A percentile compares a stretch with the other conserved stretches of the same genome.
These are phyloP conservation scores for Rhorus exstirpatorius DNA, from an alignment of 2,888 invertebrate species.

Conservation along the genomic window DNA sequence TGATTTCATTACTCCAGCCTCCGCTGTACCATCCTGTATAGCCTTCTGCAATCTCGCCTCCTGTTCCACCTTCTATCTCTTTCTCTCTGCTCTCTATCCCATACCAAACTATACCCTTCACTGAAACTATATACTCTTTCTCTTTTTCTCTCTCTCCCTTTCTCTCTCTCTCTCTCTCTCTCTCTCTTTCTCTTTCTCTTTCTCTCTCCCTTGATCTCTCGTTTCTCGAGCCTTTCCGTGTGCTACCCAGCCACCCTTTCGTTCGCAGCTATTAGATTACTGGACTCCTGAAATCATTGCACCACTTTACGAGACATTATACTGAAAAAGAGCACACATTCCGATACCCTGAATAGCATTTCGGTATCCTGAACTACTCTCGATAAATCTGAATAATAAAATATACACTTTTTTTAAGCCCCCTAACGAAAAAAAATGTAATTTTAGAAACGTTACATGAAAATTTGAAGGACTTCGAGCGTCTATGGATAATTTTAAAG, in stretches of 20 bases:
- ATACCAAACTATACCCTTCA: conserved; percentile 10
- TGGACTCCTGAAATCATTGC: conserved; percentile 74
- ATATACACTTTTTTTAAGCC: no score
- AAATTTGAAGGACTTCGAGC: no score
- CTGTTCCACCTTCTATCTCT: conserved; percentile 44
- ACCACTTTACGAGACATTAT: conserved; percentile 46
- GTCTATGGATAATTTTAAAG: no score
- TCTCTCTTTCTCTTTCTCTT: conserved; percentile 32
- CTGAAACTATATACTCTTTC: conserved; percentile 30
- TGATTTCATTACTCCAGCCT: conserved; percentile 84
- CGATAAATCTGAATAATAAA: no score
- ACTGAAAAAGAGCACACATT: conserved; percentile 39
- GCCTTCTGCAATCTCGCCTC: conserved; percentile 81
- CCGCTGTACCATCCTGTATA: conserved; percentile 71
- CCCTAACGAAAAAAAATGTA: no score
- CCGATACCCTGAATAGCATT: no score
- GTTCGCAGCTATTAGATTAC: conserved; percentile 79
- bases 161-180: conserved; percentile 57
- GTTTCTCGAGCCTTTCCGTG: conserved; percentile 63
- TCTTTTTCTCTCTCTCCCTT: conserved; percentile 37
- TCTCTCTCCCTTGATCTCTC: conserved; percentile 59
- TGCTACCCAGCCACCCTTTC: conserved; percentile 61
- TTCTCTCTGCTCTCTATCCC: conserved; percentile 38
- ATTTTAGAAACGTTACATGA: no score
- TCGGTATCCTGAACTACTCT: not conserved